Evolutionary conservation across 2,888 invertebrate genomes (phyloP).

Genomic region (Limenitis camilla): DNA sequence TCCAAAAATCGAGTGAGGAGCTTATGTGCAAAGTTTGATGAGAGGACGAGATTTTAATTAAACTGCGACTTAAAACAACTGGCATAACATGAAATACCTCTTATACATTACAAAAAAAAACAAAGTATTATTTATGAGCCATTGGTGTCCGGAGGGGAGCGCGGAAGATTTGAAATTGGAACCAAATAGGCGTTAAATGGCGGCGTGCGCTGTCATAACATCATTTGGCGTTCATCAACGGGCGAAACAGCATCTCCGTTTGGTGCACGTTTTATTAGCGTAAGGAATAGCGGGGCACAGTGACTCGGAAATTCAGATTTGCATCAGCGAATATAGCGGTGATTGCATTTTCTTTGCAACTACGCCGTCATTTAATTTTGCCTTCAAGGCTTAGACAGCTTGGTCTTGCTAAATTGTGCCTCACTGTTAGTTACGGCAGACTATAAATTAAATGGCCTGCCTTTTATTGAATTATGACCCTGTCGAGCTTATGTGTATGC

Average conservation of each 20-base stretch:
- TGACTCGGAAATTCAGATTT: constrained; percentile 70
- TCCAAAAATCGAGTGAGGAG: constrained; percentile 54
- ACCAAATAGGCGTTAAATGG: constrained; percentile 81
- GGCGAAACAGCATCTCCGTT: constrained; percentile 70
- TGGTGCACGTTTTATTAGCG: constrained; percentile 74
- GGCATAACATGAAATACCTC: constrained; percentile 1
- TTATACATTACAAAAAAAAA: constrained; percentile 38
- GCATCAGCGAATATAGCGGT: constrained; percentile 64
- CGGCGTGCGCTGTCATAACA: constrained; percentile 74
- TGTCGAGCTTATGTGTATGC: constrained; percentile 11
- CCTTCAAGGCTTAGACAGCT: constrained; percentile 47
- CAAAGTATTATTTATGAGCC: constrained; percentile 63
- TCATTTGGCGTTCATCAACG: constrained; percentile 73
- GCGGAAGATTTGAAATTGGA: constrained; percentile 75
- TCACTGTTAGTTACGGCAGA: constrained; percentile 36
- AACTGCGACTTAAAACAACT: constrained; percentile 24
- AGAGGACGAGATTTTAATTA: constrained; percentile 41
- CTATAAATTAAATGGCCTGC: constrained; percentile 26
- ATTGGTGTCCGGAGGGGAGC: constrained; percentile 67
- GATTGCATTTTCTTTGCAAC: constrained; percentile 72
- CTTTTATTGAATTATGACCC: constrained; percentile 23
- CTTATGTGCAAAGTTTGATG: constrained; percentile 44
- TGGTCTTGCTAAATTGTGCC: constrained; percentile 52
- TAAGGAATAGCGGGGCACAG: constrained; percentile 72
- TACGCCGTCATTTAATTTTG: constrained; percentile 67